A percentile compares a stretch with the other conserved stretches of the same genome.
Conservation (phyloP, 2,888 invertebrate genomes). For the Drosophila melanocephala region DNA sequence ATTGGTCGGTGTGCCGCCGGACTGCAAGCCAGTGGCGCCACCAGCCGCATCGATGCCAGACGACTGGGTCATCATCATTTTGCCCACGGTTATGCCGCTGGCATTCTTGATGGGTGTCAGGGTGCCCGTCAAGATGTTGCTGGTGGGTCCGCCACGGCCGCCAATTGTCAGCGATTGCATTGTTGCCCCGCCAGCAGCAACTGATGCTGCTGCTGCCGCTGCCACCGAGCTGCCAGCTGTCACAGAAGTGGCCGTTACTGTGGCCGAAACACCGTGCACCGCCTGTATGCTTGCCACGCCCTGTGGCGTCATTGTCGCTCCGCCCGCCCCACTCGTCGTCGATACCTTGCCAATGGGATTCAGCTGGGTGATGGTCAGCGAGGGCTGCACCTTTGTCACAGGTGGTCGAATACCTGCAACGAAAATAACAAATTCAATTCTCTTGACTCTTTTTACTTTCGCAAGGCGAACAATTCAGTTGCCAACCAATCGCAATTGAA, state of each 20-base stretch:
- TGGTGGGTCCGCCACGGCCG: constrained; percentile 69
- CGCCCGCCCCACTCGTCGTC: constrained; percentile 45
- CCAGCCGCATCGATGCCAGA: constrained; percentile 36
- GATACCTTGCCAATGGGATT: constrained; percentile 83
- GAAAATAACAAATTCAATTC: background rate
- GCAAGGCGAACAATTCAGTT: background rate
- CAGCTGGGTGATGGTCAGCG: constrained; percentile 84
- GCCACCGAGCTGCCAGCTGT: constrained; percentile 63
- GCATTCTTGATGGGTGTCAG: constrained; percentile 84
- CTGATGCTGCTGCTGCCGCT: constrained; percentile 2
- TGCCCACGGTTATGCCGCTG: constrained; percentile 83
- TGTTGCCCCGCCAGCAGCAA: constrained; percentile 79
- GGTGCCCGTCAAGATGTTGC: constrained; percentile 83
- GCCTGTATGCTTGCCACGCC: constrained; percentile 79
- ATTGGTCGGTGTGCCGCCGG: constrained; percentile 48
- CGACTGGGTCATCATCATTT: constrained; percentile 83
- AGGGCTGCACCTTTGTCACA: constrained; percentile 85
- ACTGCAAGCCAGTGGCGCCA: constrained; percentile 36
- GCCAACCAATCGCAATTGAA: background rate
- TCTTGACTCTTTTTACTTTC: background rate
- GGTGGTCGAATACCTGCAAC: constrained; percentile 82
- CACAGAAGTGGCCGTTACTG: constrained; percentile 58
- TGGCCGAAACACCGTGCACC: constrained; percentile 64
- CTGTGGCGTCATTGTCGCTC: constrained; percentile 60
- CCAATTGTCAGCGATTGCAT: constrained; percentile 84